phyloP scores from a whole-genome alignment of 2,113 vertebrate species.

The Lophura nycthemera region DNA sequence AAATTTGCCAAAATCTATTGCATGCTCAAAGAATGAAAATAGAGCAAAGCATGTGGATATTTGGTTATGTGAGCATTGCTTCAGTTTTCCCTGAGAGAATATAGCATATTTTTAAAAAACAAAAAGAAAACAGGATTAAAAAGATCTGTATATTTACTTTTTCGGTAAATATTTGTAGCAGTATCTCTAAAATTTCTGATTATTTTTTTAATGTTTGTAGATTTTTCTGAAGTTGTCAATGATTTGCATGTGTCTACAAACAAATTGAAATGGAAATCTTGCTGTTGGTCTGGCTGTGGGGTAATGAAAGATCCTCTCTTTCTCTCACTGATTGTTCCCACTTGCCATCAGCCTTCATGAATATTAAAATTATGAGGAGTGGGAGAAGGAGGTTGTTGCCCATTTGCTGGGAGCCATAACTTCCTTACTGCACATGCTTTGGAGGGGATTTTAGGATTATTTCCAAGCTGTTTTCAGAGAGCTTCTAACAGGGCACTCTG shows the following conservation, averaged over 20 bases:
- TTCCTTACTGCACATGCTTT: neutral
- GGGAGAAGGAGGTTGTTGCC: neutral
- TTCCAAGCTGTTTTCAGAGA: neutral
- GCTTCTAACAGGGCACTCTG: neutral
- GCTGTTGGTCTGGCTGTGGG: neutral
- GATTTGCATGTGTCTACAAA: neutral
- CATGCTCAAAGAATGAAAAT: slow-evolving; percentile 56
- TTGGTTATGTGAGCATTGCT: slow-evolving; percentile 63
- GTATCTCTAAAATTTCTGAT: neutral
- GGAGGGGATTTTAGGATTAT: neutral
- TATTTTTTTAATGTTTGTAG: neutral
- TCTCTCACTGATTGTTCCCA: slow-evolving; percentile 38
- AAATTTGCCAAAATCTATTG: slow-evolving; percentile 50
- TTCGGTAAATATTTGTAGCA: neutral
- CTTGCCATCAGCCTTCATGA: slow-evolving; percentile 11
- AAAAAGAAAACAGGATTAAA: neutral
- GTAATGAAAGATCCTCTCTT: neutral
- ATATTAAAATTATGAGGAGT: slow-evolving; percentile 3
- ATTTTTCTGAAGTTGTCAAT: slow-evolving; percentile 21
- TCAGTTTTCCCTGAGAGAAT: slow-evolving; percentile 51
- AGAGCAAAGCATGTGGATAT: slow-evolving; percentile 54
- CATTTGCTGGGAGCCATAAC: neutral
- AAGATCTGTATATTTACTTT: neutral
- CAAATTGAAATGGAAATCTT: neutral
- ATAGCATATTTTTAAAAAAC: neutral